These are phyloP conservation scores for Carpatolechia fugitivella DNA, from an alignment of 2,888 invertebrate species.

Conservation along the genomic window DNA sequence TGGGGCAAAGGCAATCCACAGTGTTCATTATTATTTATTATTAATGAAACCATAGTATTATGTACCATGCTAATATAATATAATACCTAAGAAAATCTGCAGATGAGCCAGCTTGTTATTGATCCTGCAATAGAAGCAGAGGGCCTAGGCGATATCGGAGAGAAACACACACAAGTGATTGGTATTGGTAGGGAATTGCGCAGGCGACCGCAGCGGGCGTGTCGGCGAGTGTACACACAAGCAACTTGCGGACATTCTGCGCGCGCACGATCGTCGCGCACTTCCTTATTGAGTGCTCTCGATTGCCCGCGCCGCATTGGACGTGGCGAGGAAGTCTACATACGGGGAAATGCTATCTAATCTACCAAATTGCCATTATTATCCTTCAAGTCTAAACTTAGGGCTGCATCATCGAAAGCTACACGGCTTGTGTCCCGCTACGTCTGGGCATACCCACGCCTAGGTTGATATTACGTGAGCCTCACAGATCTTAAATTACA, in stretches of 20 bases:
- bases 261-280: conserved; percentile 30
- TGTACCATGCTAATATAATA: no score
- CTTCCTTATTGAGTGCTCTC: conserved; percentile 57
- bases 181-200: background rate
- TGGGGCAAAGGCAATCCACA: no score
- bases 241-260: conserved; percentile 16
- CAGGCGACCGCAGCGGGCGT: conserved; percentile 12
- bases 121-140: background rate
- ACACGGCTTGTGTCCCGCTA: conserved; percentile 1
- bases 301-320: conserved; percentile 24
- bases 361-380: conserved; percentile 19
- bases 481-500: background rate
- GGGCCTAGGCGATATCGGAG: no score
- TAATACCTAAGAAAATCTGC: no score
- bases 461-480: background rate
- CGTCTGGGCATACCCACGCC: background rate
- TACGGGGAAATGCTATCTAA: conserved; percentile 16
- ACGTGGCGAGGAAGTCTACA: conserved; percentile 17
- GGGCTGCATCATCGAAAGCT: background rate
- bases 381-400: conserved; percentile 6
- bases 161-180: no score
- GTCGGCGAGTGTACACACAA: background rate
- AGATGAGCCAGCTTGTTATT: conserved; percentile 8
- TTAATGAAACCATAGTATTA: no score
- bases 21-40: no score